phyloP scores from a whole-genome alignment of 2,888 invertebrate genomes.

The Resseliella maxima region DNA sequence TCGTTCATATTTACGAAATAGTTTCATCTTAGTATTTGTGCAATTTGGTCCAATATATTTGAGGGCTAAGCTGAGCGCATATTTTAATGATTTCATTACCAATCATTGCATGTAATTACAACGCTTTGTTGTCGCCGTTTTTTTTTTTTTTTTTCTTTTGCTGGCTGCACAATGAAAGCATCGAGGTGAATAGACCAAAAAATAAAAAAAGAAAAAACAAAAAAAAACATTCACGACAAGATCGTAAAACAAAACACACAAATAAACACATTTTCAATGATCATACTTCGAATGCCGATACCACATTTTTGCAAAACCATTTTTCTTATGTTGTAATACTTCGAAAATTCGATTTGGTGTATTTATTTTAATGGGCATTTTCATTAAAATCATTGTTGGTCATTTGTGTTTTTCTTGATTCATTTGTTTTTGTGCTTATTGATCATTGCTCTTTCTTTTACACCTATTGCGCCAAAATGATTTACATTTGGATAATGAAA shows the following conservation, averaged over 20 bases:
- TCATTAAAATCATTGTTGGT: background rate
- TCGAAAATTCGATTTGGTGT: background rate
- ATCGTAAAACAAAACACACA: background rate
- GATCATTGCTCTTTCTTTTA: background rate
- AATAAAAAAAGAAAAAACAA: background rate
- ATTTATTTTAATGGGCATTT: background rate
- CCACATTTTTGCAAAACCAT: background rate
- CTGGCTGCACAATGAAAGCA: background rate
- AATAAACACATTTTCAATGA: background rate
- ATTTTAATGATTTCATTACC: background rate
- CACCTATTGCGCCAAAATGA: background rate
- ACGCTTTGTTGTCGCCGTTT: background rate
- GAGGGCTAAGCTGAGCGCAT: slow-evolving; percentile 14
- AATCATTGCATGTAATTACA: slow-evolving; percentile 22
- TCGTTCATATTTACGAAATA: too few species aligned
- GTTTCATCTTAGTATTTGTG: too few species aligned
- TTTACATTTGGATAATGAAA: background rate
- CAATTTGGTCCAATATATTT: background rate
- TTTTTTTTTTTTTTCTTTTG: too few species aligned
- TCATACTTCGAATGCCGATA: background rate
- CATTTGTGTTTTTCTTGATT: background rate
- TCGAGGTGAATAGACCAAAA: background rate
- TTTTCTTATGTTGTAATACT: slow-evolving; percentile 8
- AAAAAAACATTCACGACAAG: background rate
- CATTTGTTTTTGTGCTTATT: background rate